These are phyloP conservation scores for Anas georgica DNA, from an alignment of 2,797 vertebrate species.

Conservation along the genomic window DNA sequence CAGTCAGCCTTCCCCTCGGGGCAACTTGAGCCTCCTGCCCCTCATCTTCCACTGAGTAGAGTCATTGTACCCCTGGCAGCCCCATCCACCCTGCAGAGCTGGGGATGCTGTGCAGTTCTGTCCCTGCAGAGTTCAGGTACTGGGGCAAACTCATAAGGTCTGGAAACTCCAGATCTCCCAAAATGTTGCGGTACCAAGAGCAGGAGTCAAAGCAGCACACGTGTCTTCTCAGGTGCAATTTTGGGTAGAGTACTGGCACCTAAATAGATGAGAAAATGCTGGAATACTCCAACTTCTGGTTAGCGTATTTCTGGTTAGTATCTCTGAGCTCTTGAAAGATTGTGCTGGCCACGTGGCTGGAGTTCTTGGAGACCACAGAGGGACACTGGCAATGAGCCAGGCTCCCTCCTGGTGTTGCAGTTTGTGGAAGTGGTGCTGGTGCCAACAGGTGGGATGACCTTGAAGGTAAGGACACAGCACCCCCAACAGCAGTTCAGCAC, in stretches of 20 bases:
- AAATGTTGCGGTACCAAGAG: background rate
- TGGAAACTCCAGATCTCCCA: background rate
- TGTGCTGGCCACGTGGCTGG: accelerated
- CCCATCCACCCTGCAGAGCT: background rate
- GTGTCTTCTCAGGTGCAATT: background rate
- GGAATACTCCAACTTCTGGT: background rate
- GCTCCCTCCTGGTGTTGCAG: background rate
- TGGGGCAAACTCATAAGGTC: background rate
- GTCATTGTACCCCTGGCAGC: accelerated
- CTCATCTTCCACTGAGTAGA: background rate
- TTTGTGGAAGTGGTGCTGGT: background rate
- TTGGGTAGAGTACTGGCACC: background rate
- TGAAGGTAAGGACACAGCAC: background rate
- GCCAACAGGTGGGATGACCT: accelerated
- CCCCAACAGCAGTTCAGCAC: background rate
- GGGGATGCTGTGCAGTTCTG: background rate
- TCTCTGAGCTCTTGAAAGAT: background rate
- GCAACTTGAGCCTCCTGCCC: background rate
- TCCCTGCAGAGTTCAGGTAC: background rate
- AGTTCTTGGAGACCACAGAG: background rate
- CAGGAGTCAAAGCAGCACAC: background rate
- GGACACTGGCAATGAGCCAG: background rate
- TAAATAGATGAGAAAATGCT: background rate
- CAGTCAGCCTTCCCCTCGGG: background rate
- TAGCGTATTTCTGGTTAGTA: background rate